Evolutionary conservation across 2,113 vertebrate genomes (phyloP), one percentile per base, ranked within the genome.

Genomic region (Buteo buteo): DNA sequence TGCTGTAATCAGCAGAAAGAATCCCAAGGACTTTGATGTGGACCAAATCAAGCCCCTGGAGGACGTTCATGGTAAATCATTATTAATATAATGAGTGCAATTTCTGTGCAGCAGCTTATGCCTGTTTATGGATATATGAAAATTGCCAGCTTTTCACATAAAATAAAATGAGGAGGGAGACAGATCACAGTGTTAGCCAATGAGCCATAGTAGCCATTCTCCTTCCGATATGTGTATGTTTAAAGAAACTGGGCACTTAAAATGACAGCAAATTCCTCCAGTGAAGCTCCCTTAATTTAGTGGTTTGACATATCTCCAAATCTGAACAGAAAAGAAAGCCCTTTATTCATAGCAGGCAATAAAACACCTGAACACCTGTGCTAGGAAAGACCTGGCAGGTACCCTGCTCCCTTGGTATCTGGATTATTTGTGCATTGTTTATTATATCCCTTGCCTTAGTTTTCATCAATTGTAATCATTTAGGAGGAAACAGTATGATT

Each of bases 401-500:
- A 95, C 95, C 52, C 69, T 13, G 77, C 95, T 96, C 86, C 93
- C 94, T 74, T 66, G 58, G 96, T 97, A 92, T 93, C 61, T 67
- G 92, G 94, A 96, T 96, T 97, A 96, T 96, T 96, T 94, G 90
- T 5, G 11, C 90, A 92, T 93, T 97, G 95, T 97, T 97, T 96
- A 97, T 98, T 97, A 97, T 96, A 98, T 95, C 96, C 96, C 92
- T 96, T 92, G 91, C 95, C 96, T 97, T 94, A 94, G 88, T 96
- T 98, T 97, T 97, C 96, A 95, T 97, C 97, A 97, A 97, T 98
- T 98, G 97, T 95, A 96, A 97, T 98, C 98, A 97, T 98, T 98
- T 97, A 97, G 97, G 95, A 97, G 95, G 96, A 96, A 98, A 98
- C 47, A 2, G 97, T 96, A 64, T 92, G 97, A 98, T 98, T 95